phyloP scores from a whole-genome alignment of 2,888 invertebrate species.

The Masnerella sp. region DNA sequence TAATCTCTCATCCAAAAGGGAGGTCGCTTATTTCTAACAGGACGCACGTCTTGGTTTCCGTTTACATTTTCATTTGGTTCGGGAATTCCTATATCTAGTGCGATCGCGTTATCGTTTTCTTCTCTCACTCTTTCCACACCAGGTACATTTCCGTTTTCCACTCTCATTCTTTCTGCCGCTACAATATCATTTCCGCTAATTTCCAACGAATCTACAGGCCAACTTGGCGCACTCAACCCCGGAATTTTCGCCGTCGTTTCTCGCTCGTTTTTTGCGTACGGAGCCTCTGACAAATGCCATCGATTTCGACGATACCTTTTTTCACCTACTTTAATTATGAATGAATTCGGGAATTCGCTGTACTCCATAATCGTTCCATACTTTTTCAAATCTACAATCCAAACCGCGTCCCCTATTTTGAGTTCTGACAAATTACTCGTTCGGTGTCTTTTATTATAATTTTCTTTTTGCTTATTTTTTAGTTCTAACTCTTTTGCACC shows the following conservation, averaged over 20 bases:
- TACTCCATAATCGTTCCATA: conserved; percentile 18
- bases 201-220: conserved; percentile 6
- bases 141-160: too few relatives aligned
- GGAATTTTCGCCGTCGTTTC: neutral
- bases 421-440: conserved; percentile 55
- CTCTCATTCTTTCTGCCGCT: too few relatives aligned
- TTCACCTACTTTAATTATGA: conserved; percentile 3
- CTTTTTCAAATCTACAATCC: conserved; percentile 58
- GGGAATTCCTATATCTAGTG: neutral
- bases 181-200: too few relatives aligned
- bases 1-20: conserved; percentile 28
- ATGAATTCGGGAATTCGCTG: conserved; percentile 30
- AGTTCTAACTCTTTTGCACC: conserved; percentile 40
- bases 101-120: neutral
- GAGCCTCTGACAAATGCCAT: conserved; percentile 31
- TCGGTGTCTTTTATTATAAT: conserved; percentile 60
- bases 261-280: conserved; percentile 6
- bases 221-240: neutral
- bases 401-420: conserved; percentile 58
- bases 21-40: conserved; percentile 18
- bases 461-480: conserved; percentile 42
- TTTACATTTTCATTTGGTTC: conserved; percentile 23
- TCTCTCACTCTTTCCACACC: conserved; percentile 8
- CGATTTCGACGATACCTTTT: conserved; percentile 25
- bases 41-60: conserved; percentile 7